Conservation (phyloP, 2,888 invertebrate species). For the Eurytoma adleriae region DNA sequence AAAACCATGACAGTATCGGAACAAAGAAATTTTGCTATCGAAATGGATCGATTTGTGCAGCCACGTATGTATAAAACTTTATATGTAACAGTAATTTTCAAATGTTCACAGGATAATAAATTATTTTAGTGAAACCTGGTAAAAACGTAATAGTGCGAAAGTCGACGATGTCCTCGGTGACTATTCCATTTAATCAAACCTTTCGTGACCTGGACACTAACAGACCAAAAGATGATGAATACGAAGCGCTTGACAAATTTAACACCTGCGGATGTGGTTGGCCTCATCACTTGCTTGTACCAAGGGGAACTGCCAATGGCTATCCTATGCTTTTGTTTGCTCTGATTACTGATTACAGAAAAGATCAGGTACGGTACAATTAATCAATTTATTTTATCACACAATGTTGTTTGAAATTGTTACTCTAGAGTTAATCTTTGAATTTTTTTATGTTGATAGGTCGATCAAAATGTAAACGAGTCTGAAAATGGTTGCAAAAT, state of each 20-base stretch:
- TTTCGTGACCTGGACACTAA: constrained; percentile 83
- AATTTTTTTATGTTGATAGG: no score
- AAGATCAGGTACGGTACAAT: no score
- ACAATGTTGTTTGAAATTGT: no score
- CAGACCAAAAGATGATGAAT: constrained; percentile 78
- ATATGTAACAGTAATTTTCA: no score
- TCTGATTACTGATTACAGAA: constrained; percentile 83
- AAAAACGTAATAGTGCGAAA: constrained; percentile 81
- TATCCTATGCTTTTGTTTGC: constrained; percentile 83
- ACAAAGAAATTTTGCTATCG: constrained; percentile 83
- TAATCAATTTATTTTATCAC: no score
- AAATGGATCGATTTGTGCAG: constrained; percentile 84
- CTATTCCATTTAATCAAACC: constrained; percentile 88
- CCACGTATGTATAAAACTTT: constrained; percentile 78
- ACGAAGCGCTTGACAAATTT: constrained; percentile 78
- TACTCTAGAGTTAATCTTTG: no score
- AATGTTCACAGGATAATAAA: neutral
- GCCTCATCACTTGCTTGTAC: constrained; percentile 88
- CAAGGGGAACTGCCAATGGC: constrained; percentile 82
- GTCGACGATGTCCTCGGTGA: constrained; percentile 87
- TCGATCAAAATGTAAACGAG: no score
- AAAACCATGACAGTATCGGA: constrained; percentile 80
- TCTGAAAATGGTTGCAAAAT: no score
- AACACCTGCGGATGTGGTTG: constrained; percentile 93
- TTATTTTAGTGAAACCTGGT: constrained; percentile 81